Evolutionary conservation across 1,140 invertebrate species (phyloP).

Genomic region (Carposina sasakii): DNA sequence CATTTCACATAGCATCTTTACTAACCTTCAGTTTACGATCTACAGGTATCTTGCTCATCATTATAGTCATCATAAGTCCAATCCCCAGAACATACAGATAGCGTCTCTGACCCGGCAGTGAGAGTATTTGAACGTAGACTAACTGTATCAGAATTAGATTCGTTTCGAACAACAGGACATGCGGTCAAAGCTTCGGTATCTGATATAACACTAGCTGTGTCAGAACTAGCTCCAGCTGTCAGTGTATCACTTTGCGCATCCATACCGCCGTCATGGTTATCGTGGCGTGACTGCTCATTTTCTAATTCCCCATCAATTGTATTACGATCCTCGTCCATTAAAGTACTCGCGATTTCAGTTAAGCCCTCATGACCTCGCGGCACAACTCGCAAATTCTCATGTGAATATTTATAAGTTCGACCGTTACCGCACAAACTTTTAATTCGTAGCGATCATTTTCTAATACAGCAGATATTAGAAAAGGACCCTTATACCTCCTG

Average conservation of each 20-base stretch:
- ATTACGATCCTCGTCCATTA: constrained; percentile 26
- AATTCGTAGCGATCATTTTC: constrained; percentile 31
- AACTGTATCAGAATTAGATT: constrained; percentile 18
- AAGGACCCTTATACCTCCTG: constrained; percentile 29
- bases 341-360: constrained; percentile 20
- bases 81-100: constrained; percentile 19
- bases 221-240: constrained; percentile 10
- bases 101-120: constrained; percentile 21
- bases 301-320: constrained; percentile 19
- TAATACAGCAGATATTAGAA: constrained; percentile 22
- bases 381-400: constrained; percentile 30
- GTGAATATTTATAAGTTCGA: constrained; percentile 21
- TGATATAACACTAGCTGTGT: constrained; percentile 21
- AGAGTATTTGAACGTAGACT: constrained; percentile 16
- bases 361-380: constrained; percentile 23
- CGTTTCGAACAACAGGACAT: no score
- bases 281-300: no score
- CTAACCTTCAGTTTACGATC: constrained; percentile 11
- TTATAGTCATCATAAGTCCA: constrained; percentile 7
- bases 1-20: no score
- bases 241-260: no score
- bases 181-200: no score
- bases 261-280: no score
- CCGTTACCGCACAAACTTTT: constrained; percentile 13
- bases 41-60: constrained; percentile 13